Percentiles rank a stretch among this genome's conserved stretches.
phyloP scores from a whole-genome alignment of 2,113 vertebrate species.

The Chloebia gouldiae region DNA sequence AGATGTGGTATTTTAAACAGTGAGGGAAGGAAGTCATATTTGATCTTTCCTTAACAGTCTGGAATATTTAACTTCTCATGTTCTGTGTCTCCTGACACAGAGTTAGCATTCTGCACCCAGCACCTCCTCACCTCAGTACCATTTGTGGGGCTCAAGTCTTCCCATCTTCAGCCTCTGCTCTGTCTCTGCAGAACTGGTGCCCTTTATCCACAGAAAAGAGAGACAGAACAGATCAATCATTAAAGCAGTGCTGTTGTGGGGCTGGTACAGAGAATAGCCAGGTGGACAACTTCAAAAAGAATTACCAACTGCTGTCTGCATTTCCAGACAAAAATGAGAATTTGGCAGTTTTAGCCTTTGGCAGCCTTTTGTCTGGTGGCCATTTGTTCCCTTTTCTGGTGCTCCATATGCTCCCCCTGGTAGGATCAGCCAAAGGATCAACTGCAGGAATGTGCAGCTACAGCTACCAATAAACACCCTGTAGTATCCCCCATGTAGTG shows the following conservation, averaged over 20 bases:
- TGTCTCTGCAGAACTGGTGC: neutral
- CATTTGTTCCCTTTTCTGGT: slow-evolving; percentile 7
- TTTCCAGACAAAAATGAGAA: slow-evolving; percentile 4
- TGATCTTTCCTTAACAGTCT: neutral
- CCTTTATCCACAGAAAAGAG: neutral
- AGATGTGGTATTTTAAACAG: neutral
- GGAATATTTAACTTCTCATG: neutral
- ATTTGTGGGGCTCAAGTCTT: neutral
- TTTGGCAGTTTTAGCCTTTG: slow-evolving; percentile 3
- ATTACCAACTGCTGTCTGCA: neutral
- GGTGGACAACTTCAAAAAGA: slow-evolving; percentile 3
- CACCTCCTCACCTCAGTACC: neutral
- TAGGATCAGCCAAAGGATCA: neutral
- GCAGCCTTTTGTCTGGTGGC: neutral
- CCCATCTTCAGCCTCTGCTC: neutral
- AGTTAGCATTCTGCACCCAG: neutral
- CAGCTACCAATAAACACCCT: neutral
- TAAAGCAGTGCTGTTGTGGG: neutral
- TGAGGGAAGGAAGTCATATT: neutral
- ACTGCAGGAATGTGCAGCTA: neutral
- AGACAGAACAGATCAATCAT: neutral
- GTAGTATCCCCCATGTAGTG: neutral
- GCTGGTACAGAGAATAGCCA: neutral
- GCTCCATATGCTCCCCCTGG: neutral
- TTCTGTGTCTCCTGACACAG: neutral